Evolutionary conservation across 2,113 vertebrate genomes (phyloP).

Genomic region (Coptodon rendalli): DNA sequence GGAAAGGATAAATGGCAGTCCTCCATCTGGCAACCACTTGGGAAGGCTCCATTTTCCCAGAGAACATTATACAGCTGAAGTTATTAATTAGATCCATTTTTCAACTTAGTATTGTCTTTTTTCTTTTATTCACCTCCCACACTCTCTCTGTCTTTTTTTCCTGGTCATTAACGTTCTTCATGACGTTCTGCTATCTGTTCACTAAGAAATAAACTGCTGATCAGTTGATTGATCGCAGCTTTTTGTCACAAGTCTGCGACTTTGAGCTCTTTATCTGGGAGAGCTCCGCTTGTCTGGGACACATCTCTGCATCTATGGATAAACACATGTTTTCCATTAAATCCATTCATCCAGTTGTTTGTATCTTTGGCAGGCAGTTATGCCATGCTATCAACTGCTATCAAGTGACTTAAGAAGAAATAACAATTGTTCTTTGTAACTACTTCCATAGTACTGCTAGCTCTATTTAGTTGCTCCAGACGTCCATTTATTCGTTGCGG

Average conservation of each 20-base stretch:
- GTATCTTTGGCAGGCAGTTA: background rate
- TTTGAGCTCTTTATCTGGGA: constrained; percentile 6
- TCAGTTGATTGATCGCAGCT: background rate
- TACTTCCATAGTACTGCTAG: background rate
- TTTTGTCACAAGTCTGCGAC: background rate
- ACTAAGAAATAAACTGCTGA: constrained; percentile 37
- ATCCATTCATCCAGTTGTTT: background rate
- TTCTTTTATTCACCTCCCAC: constrained; percentile 15
- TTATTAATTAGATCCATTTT: constrained; percentile 70
- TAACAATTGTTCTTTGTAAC: background rate
- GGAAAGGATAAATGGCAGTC: constrained; percentile 24
- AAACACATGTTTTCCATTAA: background rate
- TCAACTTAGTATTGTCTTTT: constrained; percentile 47
- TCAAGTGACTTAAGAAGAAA: background rate
- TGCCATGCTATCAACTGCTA: background rate
- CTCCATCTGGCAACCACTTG: constrained; percentile 50
- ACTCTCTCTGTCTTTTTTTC: background rate
- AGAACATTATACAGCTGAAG: constrained; percentile 43
- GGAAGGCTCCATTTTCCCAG: constrained; percentile 24
- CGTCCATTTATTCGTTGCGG: background rate
- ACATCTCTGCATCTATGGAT: background rate
- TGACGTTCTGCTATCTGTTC: constrained; percentile 18
- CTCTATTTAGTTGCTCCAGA: background rate
- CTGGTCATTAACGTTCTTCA: constrained; percentile 10
- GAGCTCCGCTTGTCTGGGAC: background rate